These are phyloP conservation scores for Ashinkailepas kermadecensis DNA, from an alignment of 2,888 invertebrate species.

Conservation along the genomic window DNA sequence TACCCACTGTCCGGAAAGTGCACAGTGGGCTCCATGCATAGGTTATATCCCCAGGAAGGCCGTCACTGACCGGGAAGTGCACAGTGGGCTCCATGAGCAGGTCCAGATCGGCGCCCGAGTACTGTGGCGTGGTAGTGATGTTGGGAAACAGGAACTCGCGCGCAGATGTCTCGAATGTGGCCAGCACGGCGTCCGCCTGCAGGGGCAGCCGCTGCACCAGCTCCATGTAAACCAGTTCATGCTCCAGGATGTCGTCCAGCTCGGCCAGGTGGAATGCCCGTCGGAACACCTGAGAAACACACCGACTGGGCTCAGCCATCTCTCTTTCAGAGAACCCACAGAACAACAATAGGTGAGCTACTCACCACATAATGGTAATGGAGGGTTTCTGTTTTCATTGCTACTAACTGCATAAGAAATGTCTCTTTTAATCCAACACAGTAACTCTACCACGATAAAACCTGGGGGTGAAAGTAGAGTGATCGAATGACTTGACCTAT, in stretches of 20 bases:
- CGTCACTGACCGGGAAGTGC: constrained; percentile 31
- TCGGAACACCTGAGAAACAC: too few species aligned
- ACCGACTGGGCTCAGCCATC: too few species aligned
- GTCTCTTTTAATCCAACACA: too few species aligned
- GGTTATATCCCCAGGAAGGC: constrained; percentile 4
- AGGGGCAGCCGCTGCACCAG: constrained; percentile 33
- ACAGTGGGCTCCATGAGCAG: constrained; percentile 34
- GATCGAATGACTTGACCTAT: too few species aligned
- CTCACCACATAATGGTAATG: too few species aligned
- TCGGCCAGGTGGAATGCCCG: constrained; percentile 27
- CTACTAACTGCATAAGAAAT: too few species aligned
- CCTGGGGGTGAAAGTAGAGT: too few species aligned
- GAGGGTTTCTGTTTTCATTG: too few species aligned
- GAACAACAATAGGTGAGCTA: too few species aligned
- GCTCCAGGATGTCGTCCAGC: constrained; percentile 31
- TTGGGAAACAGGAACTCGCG: constrained; percentile 34
- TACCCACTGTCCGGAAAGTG: constrained; percentile 30
- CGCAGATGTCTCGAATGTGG: constrained; percentile 34
- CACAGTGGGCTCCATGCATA: constrained; percentile 34
- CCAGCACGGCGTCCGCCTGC: constrained; percentile 32
- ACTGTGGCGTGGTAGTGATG: constrained; percentile 29
- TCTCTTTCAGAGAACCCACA: too few species aligned
- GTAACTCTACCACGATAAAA: too few species aligned
- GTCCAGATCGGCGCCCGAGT: constrained; percentile 34
- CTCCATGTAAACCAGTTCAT: constrained; percentile 33